Evolutionary conservation across 2,113 vertebrate genomes (phyloP).

Genomic region (Sylvia atricapilla): DNA sequence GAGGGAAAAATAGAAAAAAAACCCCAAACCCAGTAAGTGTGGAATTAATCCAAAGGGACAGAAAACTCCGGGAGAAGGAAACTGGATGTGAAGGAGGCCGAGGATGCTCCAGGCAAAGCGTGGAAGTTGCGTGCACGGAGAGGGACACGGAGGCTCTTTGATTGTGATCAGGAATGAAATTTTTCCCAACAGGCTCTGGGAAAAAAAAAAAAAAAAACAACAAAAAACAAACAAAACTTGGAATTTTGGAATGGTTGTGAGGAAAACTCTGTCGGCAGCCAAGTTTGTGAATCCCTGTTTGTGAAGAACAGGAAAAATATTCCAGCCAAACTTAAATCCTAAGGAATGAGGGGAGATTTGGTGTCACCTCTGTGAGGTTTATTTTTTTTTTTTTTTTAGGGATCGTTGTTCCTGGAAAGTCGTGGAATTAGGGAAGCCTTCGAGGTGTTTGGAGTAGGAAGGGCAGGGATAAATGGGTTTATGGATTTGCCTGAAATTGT

Average conservation of each 20-base stretch:
- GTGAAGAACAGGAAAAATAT: fast-evolving
- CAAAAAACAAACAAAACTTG: no score
- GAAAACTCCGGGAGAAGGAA: neutral
- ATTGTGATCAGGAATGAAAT: neutral
- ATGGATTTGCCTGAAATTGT: neutral
- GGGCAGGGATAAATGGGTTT: neutral
- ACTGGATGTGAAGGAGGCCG: neutral
- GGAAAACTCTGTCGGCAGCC: neutral
- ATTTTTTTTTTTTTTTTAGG: neutral
- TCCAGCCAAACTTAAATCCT: neutral
- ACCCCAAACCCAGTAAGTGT: fast-evolving
- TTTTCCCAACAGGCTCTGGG: neutral
- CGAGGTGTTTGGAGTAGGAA: neutral
- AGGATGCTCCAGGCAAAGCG: neutral
- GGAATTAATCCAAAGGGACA: neutral
- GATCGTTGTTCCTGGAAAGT: neutral
- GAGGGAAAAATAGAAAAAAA: no score
- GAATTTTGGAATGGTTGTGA: neutral
- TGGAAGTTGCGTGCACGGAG: neutral
- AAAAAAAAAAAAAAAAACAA: no score
- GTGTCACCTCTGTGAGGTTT: neutral
- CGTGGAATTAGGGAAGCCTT: fast-evolving
- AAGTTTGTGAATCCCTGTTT: neutral
- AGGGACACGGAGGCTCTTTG: neutral
- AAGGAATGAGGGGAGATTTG: neutral